Evolutionary conservation across 2,888 invertebrate species (phyloP).

Genomic region (Chaetogeoica ovagalla): DNA sequence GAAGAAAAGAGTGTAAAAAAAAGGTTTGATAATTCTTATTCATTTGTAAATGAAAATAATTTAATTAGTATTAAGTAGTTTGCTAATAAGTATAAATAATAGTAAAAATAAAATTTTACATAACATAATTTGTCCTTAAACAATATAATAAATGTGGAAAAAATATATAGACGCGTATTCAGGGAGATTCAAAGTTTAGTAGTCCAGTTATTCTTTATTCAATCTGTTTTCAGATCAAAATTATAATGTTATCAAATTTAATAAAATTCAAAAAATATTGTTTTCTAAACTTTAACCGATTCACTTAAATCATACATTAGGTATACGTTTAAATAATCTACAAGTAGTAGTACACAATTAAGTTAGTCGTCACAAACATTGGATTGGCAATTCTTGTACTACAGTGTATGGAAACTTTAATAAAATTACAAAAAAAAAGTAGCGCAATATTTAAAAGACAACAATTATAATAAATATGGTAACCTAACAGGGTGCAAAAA

Average conservation of each 20-base stretch:
- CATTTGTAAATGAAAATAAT: constrained; percentile 28
- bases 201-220: not conserved
- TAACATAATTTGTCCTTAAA: constrained; percentile 13
- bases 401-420: not conserved
- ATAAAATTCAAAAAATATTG: not conserved
- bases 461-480: constrained; percentile 7
- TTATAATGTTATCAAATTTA: not conserved
- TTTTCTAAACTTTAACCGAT: not conserved
- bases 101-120: constrained; percentile 14
- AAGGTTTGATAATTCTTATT: constrained; percentile 17
- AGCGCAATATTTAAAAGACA: not conserved
- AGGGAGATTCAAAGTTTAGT: constrained; percentile 15
- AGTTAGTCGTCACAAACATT: not conserved
- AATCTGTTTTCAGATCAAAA: not conserved
- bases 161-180: constrained; percentile 21
- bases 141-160: constrained; percentile 13
- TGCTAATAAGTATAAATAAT: constrained; percentile 20
- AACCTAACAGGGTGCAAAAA: constrained; percentile 5
- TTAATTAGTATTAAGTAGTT: constrained; percentile 34
- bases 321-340: not conserved
- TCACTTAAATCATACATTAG: not conserved
- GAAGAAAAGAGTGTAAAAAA: constrained; percentile 24
- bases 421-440: not conserved
- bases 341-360: not conserved
- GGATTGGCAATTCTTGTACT: constrained; percentile 3